Conservation (phyloP, 2,797 vertebrate species). For the Cephalopachus bancanus region DNA sequence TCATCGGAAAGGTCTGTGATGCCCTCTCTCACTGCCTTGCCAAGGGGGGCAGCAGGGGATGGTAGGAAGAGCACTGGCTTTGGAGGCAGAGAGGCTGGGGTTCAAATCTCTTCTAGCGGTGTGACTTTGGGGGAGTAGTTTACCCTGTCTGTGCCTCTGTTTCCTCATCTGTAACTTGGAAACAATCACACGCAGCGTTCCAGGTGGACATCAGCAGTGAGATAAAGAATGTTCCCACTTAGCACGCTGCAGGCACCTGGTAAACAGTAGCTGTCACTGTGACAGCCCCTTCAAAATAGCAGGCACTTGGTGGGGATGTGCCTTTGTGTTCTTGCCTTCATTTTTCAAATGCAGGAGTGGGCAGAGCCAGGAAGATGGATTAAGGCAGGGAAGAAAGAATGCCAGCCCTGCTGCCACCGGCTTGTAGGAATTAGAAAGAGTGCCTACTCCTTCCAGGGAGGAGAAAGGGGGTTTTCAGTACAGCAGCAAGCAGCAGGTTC, state of each 20-base stretch:
- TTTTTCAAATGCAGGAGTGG: not conserved
- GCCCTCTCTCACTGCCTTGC: not conserved
- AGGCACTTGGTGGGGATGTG: not conserved
- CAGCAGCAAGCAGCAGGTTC: not conserved
- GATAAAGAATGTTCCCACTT: not conserved
- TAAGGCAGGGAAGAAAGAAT: not conserved
- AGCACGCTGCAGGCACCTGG: fast-evolving
- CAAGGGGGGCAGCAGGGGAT: not conserved
- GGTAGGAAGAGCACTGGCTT: not conserved
- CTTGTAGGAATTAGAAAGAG: not conserved
- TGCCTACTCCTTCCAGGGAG: not conserved
- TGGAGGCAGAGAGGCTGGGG: not conserved
- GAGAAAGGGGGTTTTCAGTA: not conserved
- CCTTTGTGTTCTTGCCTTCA: conserved; percentile 16
- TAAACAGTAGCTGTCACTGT: not conserved
- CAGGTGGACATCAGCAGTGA: not conserved
- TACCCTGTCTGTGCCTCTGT: not conserved
- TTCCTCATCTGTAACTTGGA: not conserved
- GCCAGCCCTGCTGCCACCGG: not conserved
- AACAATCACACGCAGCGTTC: not conserved
- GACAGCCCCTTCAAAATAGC: not conserved
- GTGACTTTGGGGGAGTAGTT: not conserved
- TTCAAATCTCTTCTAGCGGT: not conserved
- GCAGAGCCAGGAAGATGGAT: conserved; percentile 9
- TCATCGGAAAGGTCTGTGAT: not conserved